A percentile compares a stretch with the other conserved stretches of the same genome.
Evolutionary conservation across 1,140 invertebrate species (phyloP).

Genomic region (Phenacoccus solenopsis): DNA sequence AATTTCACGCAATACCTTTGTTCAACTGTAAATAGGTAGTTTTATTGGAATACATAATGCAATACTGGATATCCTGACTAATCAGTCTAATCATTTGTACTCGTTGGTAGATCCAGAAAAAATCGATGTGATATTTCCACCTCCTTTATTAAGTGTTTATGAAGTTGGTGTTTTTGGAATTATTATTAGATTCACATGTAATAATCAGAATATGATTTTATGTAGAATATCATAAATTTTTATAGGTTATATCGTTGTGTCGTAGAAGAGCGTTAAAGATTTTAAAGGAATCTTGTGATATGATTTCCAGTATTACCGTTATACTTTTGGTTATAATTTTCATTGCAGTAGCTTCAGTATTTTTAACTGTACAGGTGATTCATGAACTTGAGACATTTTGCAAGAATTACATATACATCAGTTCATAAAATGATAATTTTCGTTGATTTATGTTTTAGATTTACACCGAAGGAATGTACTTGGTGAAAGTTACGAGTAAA

Average conservation of each 20-base stretch:
- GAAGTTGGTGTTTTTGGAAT: constrained; percentile 29
- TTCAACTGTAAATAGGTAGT: neutral
- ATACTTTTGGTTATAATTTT: constrained; percentile 41
- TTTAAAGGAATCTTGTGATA: constrained; percentile 42
- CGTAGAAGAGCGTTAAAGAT: neutral
- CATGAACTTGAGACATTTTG: neutral
- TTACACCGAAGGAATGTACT: constrained; percentile 86
- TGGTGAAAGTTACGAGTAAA: constrained; percentile 76
- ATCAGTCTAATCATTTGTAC: neutral
- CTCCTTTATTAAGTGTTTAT: neutral
- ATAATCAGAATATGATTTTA: neutral
- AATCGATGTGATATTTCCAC: neutral
- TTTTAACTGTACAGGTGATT: constrained; percentile 54
- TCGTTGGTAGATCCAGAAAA: neutral
- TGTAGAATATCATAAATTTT: constrained; percentile 32
- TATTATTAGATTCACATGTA: neutral
- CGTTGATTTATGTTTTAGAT: neutral
- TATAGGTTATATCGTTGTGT: constrained; percentile 22
- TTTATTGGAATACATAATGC: neutral
- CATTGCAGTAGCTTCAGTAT: constrained; percentile 38
- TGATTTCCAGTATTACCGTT: constrained; percentile 45
- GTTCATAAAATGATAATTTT: no score
- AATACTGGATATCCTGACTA: neutral
- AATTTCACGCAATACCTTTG: neutral
- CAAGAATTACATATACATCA: no score